Conservation (phyloP, 2,113 vertebrate species). For the Salvator merianae region DNA sequence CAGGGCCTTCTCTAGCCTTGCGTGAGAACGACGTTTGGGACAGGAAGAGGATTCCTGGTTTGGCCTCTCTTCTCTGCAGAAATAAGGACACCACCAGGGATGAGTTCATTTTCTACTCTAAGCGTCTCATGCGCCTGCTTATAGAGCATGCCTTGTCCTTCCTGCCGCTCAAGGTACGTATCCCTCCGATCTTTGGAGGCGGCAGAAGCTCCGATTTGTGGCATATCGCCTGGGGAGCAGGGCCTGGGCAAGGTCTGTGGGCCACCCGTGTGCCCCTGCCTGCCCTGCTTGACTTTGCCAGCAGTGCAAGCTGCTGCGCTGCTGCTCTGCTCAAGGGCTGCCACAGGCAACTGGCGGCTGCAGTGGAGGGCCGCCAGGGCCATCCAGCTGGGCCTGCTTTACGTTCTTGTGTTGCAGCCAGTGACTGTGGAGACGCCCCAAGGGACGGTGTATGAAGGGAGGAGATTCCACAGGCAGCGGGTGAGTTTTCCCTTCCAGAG, state of each 20-base stretch:
- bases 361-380: neutral
- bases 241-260: neutral
- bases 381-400: neutral
- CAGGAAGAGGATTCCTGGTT: too few species aligned
- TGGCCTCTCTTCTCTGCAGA: constrained; percentile 61
- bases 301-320: neutral
- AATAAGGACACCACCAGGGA: constrained; percentile 91
- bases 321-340: neutral
- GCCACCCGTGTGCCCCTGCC: neutral
- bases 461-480: constrained; percentile 84
- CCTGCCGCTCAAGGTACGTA: constrained; percentile 81
- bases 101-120: constrained; percentile 93
- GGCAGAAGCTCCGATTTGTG: too few species aligned
- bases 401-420: constrained; percentile 62
- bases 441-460: constrained; percentile 83
- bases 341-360: neutral
- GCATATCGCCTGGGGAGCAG: neutral
- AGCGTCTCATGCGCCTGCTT: constrained; percentile 90
- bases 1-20: neutral
- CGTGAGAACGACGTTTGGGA: too few species aligned
- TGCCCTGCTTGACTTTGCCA: neutral
- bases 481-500: constrained; percentile 63
- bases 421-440: constrained; percentile 90
- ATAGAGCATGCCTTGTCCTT: constrained; percentile 91
- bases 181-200: fast-evolving